These are phyloP conservation scores for Nemoura dubitans DNA, from an alignment of 2,888 invertebrate genomes.

Conservation along the genomic window DNA sequence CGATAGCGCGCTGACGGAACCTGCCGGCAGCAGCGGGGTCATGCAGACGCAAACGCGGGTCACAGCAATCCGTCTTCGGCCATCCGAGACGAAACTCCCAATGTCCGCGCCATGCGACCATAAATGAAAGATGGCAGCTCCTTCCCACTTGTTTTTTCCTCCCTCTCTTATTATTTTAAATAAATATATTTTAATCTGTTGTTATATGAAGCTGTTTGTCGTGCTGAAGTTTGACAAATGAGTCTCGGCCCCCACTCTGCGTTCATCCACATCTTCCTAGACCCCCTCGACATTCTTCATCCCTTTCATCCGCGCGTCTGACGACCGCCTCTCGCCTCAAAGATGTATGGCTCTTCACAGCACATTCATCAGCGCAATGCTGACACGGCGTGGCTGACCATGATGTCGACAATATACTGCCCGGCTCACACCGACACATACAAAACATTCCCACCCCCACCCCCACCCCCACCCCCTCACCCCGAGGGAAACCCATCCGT, in stretches of 20 bases:
- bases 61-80: neutral
- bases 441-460: neutral
- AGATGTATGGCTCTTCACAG: constrained; percentile 35
- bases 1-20: neutral
- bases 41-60: neutral
- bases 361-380: constrained; percentile 8
- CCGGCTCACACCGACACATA: neutral
- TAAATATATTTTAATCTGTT: constrained; percentile 42
- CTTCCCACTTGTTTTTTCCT: constrained; percentile 14
- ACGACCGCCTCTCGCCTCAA: neutral
- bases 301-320: constrained; percentile 5
- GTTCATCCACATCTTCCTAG: constrained; percentile 1
- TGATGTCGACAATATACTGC: constrained; percentile 34
- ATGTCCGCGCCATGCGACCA: constrained; percentile 26
- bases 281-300: constrained; percentile 30
- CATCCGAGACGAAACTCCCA: neutral
- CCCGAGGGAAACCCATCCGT: neutral
- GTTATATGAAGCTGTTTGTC: constrained; percentile 40
- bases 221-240: constrained; percentile 32
- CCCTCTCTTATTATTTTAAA: constrained; percentile 37
- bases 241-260: constrained; percentile 12
- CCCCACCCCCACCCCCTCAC: neutral
- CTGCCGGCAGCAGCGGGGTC: neutral
- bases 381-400: constrained; percentile 9
- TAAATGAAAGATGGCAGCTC: constrained; percentile 35